These are phyloP conservation scores for Tretioscincus oriximinensis DNA, from an alignment of 2,113 vertebrate species.

Conservation along the genomic window DNA sequence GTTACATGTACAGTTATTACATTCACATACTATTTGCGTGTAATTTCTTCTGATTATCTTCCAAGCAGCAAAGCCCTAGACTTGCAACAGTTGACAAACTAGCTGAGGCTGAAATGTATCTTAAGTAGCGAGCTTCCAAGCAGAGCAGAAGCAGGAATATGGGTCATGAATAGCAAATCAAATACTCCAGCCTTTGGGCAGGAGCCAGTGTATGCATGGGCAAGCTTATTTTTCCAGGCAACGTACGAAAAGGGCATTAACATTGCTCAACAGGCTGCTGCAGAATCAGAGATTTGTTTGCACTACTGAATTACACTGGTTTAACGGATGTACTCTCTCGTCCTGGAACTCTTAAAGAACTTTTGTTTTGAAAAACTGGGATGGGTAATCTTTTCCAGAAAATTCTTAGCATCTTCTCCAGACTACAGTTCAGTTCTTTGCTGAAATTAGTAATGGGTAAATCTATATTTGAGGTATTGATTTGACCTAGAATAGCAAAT, in stretches of 20 bases:
- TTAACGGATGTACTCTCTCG: not conserved
- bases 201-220: not conserved
- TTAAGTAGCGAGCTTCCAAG: not conserved
- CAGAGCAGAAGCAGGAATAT: not conserved
- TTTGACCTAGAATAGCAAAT: not conserved
- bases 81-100: not conserved
- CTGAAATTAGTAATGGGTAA: not conserved
- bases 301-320: not conserved
- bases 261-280: not conserved
- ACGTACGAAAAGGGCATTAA: not conserved
- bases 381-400: not conserved
- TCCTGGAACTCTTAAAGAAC: not conserved
- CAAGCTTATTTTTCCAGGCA: not conserved
- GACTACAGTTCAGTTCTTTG: not conserved
- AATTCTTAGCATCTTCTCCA: not conserved
- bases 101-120: not conserved
- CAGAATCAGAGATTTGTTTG: not conserved
- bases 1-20: not conserved
- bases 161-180: not conserved
- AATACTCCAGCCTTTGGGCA: not conserved
- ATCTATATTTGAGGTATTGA: not conserved
- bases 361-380: not conserved
- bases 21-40: not conserved
- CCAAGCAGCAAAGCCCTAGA: not conserved
- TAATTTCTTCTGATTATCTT: conserved; percentile 2